These are phyloP conservation scores for Microtus pennsylvanicus DNA, from an alignment of 2,113 vertebrate species.

Conservation along the genomic window DNA sequence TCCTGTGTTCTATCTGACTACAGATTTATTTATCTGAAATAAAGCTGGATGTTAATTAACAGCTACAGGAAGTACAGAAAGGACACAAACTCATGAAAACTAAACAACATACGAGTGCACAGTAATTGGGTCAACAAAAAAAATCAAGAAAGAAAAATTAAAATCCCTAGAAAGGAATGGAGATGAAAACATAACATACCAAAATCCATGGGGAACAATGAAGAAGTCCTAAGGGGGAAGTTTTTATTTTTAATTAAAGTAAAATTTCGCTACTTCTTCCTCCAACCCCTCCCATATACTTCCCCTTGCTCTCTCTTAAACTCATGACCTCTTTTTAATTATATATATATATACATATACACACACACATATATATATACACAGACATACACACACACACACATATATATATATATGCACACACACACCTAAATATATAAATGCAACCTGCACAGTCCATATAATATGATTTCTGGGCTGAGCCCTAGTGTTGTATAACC, in stretches of 20 bases:
- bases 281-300: background rate
- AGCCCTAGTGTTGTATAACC: background rate
- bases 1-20: background rate
- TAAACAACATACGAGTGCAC: background rate
- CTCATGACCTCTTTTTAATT: background rate
- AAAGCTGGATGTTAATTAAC: background rate
- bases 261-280: background rate
- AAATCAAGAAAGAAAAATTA: background rate
- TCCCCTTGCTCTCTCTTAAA: background rate
- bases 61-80: background rate
- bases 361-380: background rate
- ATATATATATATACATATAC: background rate
- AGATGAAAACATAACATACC: background rate
- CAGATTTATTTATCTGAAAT: background rate
- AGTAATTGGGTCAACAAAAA: background rate
- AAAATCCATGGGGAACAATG: background rate
- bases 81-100: background rate
- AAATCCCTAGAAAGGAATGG: background rate
- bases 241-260: background rate
- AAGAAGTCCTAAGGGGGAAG: background rate
- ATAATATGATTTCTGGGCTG: background rate
- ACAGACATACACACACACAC: background rate
- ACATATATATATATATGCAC: background rate
- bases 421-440: background rate
- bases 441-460: background rate